Evolutionary conservation across 2,113 vertebrate genomes (phyloP), one percentile per base, ranked within the genome.

Genomic region (Canis aureus): DNA sequence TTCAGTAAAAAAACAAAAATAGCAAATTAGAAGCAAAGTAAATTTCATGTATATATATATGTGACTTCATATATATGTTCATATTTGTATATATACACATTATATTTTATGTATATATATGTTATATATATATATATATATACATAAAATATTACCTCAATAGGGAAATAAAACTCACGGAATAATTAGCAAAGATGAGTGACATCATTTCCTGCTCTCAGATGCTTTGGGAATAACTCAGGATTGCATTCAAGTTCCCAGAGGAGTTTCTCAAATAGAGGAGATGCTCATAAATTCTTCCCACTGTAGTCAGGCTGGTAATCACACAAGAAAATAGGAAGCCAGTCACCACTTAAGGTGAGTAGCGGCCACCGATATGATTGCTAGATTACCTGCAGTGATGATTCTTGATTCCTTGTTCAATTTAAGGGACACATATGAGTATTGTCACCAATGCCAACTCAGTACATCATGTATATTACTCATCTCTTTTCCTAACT

Each of bases 201-300:
- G 51, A 25, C 2, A 32, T 57, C 20, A 25, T 49, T 84, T 38
- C 11, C 1, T 64, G 0, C 51, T 93, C 19, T 66, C 51, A n/a
- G 17, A 57, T 38, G 32, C 25, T 97, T 89, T 89, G 91, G 94
- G 73, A 94, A 82, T 94, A 96, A 64, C 7, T 9, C 87, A 11
- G 12, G 87, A 66, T 76, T 97, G 4, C 0, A n/a, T 51, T 51
- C 53, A 43, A 20, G 9, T 5, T 66, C 60, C 43, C 38, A 55
- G 8, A 35, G 32, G 11, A 29, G 22, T 64, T 13, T 23, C 80
- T 92, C 35, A 55, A 32, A 74, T n/a, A 25, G 13, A n/a, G 51
- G 5, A 60, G 17, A 16, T 32, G 82, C 0, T 51, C 22, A 82
- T 83, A 96, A 84, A 27, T 64, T 32, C 22, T 64, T 51, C 35